phyloP scores from a whole-genome alignment of 2,113 vertebrate species.

The Mormyrus iriodes region DNA sequence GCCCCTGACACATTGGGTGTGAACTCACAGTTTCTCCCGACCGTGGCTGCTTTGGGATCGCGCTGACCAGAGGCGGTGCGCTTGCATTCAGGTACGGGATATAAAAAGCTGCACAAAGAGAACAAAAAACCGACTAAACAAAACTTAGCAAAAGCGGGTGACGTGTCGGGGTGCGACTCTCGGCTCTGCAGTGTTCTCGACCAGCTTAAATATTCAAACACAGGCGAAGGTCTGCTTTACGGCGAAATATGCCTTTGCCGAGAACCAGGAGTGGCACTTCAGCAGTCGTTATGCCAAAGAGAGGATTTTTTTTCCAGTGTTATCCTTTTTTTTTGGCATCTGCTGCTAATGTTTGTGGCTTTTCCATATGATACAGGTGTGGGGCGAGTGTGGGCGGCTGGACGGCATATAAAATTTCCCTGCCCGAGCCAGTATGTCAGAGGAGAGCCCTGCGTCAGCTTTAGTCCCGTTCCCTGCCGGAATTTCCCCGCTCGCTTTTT shows the following conservation, averaged over 20 bases:
- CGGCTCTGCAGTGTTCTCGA: background rate
- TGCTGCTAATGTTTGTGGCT: slow-evolving; percentile 45
- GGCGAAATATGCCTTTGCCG: background rate
- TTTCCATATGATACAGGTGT: slow-evolving; percentile 49
- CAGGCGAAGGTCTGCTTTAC: background rate
- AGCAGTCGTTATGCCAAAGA: slow-evolving; percentile 33
- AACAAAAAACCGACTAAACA: background rate
- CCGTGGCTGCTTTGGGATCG: background rate
- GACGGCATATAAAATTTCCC: slow-evolving; percentile 54
- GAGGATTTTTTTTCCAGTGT: background rate
- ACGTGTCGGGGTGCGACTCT: background rate
- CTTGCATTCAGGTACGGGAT: background rate
- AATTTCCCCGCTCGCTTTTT: slow-evolving; percentile 54
- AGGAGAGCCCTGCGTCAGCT: slow-evolving; percentile 8
- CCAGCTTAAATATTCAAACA: background rate
- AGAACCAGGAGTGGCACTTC: background rate
- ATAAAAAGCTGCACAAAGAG: background rate
- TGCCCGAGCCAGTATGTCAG: slow-evolving; percentile 56
- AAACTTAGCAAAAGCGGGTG: background rate
- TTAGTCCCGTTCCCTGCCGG: slow-evolving; percentile 40
- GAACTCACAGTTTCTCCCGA: background rate
- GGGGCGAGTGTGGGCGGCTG: slow-evolving; percentile 55
- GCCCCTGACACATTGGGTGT: background rate
- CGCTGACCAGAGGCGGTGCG: background rate
- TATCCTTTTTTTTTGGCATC: slow-evolving; percentile 39